Evolutionary conservation across 2,888 invertebrate species (phyloP), one percentile per base, ranked within the genome.

Genomic region (Drosophila engyochracea): DNA sequence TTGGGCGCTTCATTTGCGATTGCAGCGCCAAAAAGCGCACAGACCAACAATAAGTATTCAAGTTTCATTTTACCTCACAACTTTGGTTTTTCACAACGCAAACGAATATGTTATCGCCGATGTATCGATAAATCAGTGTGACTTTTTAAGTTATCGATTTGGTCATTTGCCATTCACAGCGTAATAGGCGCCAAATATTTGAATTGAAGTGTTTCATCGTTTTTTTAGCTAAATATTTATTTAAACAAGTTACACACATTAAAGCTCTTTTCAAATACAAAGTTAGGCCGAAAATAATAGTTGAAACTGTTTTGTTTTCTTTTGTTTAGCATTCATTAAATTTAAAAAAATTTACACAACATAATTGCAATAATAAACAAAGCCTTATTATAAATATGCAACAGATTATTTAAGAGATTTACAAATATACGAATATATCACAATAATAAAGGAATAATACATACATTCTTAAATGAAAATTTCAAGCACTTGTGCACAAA

Each of bases 1-100:
- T 96, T 95, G 30, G 94, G 85, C 22, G 79, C 55, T 3, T 92
- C 92, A 35, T 78, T 74, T 25, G 79, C 79, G 16, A 83, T 16
- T 10, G 57, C 70, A 2, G 62, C 65, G 22, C 74, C 77, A 57
- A 90, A 74, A n/a, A 90, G 25, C 1, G 49, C 71, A 53, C 53
- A 73, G 54, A 82, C 49, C 10, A 85, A 37, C 3, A 87, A 58
- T 16, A 85, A 59, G 64, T 39, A 57, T 14, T 62, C 47, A 16
- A 84, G 54, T 53, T 89, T 82, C 87, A 91, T 87, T n/a, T 70
- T 78, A 1, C 39, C 53, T 16, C 52, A 14, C 60, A 9, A 22
- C 16, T 31, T 39, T 35, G 10, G 9, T 10, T 54, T 68, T 69
- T 52, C 25, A 25, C 10, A 65, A 57, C 41, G 60, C 57, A 70